Base-by-base conservation (phyloP, 92 coral and sea anemone genomes). In the Isaurus tuberculatus region DNA sequence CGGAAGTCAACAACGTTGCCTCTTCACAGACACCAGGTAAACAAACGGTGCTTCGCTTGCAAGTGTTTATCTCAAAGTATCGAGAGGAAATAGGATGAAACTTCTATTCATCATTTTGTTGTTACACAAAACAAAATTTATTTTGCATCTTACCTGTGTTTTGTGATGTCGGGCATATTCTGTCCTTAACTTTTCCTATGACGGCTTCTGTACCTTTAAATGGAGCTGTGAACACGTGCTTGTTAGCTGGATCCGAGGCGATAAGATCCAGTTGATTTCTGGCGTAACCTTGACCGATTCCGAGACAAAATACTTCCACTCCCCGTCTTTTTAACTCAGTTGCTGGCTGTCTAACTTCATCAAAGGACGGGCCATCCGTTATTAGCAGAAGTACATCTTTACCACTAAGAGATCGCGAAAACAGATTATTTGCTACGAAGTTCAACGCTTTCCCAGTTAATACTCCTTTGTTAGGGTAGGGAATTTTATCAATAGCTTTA, bases 351-450 rank as follows among this genome's bases (percentile, higher is more conserved):
- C 81, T 79, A 16, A 97, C 97, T 65, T 97, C 97, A 69, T 97
- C 99, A 75, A 90, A 90, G 3, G 99, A 94, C 8, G 92, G 89
- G 0, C 98, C 97, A 61, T 97, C 99, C 3, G 99, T 97, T 28
- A 97, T 90, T 5, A 97, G 89, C 11, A 97, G 86, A 10, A 97
- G 79, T 27, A 90, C 92, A 66, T 90, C 85, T 80, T 91, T 91
- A 17, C 92, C 94, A 36, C 86, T 34, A 37, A 94, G 82, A 4
- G 88, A 85, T 15, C 79, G 53, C 13, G 93, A 81, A 67, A 97
- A 94, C 60, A 97, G 84, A 23, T 83, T 84, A 75, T 94, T 71
- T 63, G 92, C 95, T 5, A 95, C 92, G 33, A 92, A 88, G 16
- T 79, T 83, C n/a, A 97, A 73, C 1, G 97, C 98, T 53, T 92